Base-by-base conservation (phyloP, 2,113 vertebrate species). In the Dendrocopos noguchii region DNA sequence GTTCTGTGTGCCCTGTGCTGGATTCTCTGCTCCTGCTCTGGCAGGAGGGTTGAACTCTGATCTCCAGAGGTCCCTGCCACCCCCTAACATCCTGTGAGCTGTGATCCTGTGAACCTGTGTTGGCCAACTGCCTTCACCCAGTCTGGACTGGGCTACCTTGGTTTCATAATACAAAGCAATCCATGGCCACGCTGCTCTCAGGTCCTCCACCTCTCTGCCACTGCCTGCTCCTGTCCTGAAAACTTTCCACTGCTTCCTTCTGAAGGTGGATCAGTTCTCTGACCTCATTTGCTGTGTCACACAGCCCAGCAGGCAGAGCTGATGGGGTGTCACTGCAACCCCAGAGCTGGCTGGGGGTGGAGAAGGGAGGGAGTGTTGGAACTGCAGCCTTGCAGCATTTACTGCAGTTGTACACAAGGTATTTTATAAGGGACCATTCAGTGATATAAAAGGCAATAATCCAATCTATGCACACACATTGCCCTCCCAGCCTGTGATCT, bases 371-470 rank as follows among this genome's bases (percentile, higher is more conserved):
- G 47, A 64, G 27, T 39, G 16, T 22, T 25, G 46, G 60, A 94
- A 93, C 73, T 71, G 68, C 73, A 88, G 65, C 85, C 90, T 94
- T 60, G 65, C 53, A 95, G 80, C 79, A 80, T 29, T 67, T 67
- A 78, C 7, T 71, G 90, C 68, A 77, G 36, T 60, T 94, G 60
- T 10, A 83, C 80, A 63, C 63, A 80, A 25, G 5, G 1, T 25
- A 64, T 73, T 39, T 39, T 80, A 60, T 66, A 71, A 72, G 76
- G 60, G 91, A 61, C 36, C 29, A 74, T 46, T 46, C 66, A 78
- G 59, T 24, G 6, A 70, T 22, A 78, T 85, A 94, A 94, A 93
- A 83, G 57, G 33, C 53, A 86, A 61, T 73, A 75, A 82, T 66
- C 64, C 82, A 64, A 83, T 39, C 33, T 8, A 77, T 14, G 53